Conservation (phyloP, 1,140 invertebrate species). For the Brachionus rotundiformis region DNA sequence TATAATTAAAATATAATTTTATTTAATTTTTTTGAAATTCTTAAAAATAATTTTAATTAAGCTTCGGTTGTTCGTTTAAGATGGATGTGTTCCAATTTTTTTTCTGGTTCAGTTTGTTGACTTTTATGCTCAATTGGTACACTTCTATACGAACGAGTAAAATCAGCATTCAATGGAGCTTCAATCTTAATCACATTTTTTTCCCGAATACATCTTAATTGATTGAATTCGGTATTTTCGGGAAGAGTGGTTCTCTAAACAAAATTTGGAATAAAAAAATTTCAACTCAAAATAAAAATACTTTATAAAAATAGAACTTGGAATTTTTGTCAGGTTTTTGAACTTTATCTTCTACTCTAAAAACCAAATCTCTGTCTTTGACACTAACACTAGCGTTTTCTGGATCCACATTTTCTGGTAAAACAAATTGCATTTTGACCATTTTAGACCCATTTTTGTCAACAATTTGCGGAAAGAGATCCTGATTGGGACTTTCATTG, state of each 20-base stretch:
- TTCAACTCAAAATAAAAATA: neutral
- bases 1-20: neutral
- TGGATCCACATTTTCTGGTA: conserved; percentile 42
- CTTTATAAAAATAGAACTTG: conserved; percentile 44
- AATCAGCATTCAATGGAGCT: conserved; percentile 42
- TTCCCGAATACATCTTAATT: conserved; percentile 43
- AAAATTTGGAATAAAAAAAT: neutral
- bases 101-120: conserved; percentile 1
- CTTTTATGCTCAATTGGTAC: conserved; percentile 49
- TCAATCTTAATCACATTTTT: conserved; percentile 30
- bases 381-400: conserved; percentile 30
- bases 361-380: conserved; percentile 47
- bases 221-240: conserved; percentile 48
- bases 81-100: neutral
- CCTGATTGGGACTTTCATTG: conserved; percentile 24
- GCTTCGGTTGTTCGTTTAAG: conserved; percentile 1
- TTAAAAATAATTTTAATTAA: too few species aligned
- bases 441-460: conserved; percentile 14
- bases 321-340: conserved; percentile 2
- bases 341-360: conserved; percentile 35
- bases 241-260: conserved; percentile 47
- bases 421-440: conserved; percentile 12
- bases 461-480: conserved; percentile 41
- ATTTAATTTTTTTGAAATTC: too few species aligned
- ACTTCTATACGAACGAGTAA: conserved; percentile 36